Evolutionary conservation across 2,113 vertebrate genomes (phyloP).

Genomic region (Haemorhous mexicanus): DNA sequence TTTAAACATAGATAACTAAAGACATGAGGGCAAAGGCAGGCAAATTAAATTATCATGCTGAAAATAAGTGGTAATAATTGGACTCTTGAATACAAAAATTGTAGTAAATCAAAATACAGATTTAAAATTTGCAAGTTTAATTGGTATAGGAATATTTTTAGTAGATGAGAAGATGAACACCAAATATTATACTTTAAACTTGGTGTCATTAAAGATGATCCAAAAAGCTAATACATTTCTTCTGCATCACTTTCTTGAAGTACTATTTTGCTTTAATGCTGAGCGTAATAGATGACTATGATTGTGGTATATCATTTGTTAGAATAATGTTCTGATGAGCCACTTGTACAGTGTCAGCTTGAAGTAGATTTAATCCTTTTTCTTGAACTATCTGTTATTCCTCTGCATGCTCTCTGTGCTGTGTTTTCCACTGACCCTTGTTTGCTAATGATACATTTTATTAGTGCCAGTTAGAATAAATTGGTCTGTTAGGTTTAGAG

Average conservation of each 20-base stretch:
- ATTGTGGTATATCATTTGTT: neutral
- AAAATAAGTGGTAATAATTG: neutral
- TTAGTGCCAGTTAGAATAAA: constrained; percentile 48
- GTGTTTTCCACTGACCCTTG: constrained; percentile 16
- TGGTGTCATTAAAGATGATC: neutral
- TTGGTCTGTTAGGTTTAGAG: constrained; percentile 24
- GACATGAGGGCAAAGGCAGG: neutral
- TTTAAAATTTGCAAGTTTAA: constrained; percentile 30
- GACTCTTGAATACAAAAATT: constrained; percentile 1
- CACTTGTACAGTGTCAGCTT: constrained; percentile 4
- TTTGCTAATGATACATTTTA: constrained; percentile 49
- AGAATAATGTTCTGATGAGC: constrained; percentile 23
- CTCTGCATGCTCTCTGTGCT: neutral
- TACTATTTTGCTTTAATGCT: constrained; percentile 32
- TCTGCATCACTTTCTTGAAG: constrained; percentile 21
- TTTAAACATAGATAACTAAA: neutral
- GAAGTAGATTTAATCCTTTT: constrained; percentile 35
- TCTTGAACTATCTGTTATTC: neutral
- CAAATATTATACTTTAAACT: neutral
- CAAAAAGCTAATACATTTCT: constrained; percentile 15
- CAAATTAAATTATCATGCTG: neutral
- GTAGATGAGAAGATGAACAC: neutral
- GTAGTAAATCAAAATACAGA: constrained; percentile 10
- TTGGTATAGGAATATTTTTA: neutral
- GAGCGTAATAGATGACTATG: constrained; percentile 4